Evolutionary conservation across 2,888 invertebrate genomes (phyloP).

Genomic region (Nomada ruficornis): DNA sequence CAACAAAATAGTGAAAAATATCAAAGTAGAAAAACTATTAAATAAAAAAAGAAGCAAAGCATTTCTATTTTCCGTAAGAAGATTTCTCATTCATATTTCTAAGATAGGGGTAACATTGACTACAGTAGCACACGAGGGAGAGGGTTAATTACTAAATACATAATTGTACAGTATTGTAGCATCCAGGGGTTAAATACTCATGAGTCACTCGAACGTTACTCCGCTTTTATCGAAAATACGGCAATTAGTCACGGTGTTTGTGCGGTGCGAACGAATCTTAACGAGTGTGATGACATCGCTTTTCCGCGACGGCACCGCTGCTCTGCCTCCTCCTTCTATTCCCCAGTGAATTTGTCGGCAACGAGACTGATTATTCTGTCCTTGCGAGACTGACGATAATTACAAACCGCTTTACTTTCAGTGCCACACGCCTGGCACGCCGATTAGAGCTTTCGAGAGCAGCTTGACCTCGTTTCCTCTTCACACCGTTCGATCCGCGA

Average conservation of each 20-base stretch:
- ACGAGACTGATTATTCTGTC: conserved; percentile 67
- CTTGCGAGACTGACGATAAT: conserved; percentile 69
- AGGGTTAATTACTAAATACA: no score
- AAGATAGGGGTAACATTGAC: no score
- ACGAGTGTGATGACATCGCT: conserved; percentile 62
- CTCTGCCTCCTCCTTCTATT: conserved; percentile 24
- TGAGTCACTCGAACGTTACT: no score
- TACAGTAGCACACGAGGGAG: no score
- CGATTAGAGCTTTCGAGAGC: conserved; percentile 65
- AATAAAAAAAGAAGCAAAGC: no score
- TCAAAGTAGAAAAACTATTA: no score
- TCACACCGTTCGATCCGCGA: conserved; percentile 54
- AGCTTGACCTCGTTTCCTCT: conserved; percentile 65
- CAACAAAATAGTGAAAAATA: no score
- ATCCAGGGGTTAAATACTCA: no score
- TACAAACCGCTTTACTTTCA: conserved; percentile 66
- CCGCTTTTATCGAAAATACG: conserved; percentile 42
- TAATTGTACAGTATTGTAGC: no score
- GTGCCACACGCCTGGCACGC: conserved; percentile 59
- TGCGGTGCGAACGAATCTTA: conserved; percentile 48
- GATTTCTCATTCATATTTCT: no score
- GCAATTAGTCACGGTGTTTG: conserved; percentile 24
- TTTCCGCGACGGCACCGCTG: conserved; percentile 47
- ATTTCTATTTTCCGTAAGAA: no score
- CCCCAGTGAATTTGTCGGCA: conserved; percentile 59